Percentiles rank a stretch among this genome's conserved stretches.
These are phyloP conservation scores for Archips crataeganus DNA, from an alignment of 2,888 invertebrate species.

Conservation along the genomic window DNA sequence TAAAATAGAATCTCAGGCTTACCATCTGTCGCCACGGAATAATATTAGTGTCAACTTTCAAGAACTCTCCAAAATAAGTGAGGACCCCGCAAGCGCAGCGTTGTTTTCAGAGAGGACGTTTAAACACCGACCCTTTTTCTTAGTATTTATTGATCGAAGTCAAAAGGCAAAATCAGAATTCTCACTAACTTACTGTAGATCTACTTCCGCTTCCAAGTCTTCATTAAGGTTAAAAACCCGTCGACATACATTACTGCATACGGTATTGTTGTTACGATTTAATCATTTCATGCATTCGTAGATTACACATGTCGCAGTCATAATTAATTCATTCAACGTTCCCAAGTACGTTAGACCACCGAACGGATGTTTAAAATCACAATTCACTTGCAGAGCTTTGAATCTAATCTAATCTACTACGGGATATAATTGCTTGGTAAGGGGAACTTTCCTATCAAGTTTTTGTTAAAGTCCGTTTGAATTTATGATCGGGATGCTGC, in stretches of 20 bases:
- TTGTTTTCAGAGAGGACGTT: too few species aligned
- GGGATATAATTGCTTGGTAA: constrained; percentile 2
- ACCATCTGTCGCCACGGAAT: too few species aligned
- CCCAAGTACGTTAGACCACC: constrained; percentile 18
- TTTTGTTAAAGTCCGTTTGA: constrained; percentile 12
- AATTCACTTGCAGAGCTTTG: constrained; percentile 1
- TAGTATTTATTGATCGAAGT: too few species aligned
- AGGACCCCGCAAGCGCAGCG: too few species aligned
- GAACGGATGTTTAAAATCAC: constrained; percentile 10
- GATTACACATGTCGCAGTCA: constrained; percentile 7
- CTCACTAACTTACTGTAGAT: background rate
- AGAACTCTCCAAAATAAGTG: too few species aligned
- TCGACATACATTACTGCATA: background rate
- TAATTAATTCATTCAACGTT: constrained; percentile 22
- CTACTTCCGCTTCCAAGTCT: background rate
- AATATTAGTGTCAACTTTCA: too few species aligned
- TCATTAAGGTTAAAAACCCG: background rate
- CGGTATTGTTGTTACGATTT: constrained; percentile 3
- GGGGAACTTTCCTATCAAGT: constrained; percentile 14
- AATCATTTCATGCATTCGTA: background rate
- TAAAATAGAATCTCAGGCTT: too few species aligned
- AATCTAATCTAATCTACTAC: constrained; percentile 13
- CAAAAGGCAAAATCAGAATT: background rate
- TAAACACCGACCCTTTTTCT: too few species aligned
- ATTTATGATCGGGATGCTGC: constrained; percentile 4